These are phyloP conservation scores for Ichneumoninae sp. DNA, from an alignment of 2,888 invertebrate species.

Conservation along the genomic window DNA sequence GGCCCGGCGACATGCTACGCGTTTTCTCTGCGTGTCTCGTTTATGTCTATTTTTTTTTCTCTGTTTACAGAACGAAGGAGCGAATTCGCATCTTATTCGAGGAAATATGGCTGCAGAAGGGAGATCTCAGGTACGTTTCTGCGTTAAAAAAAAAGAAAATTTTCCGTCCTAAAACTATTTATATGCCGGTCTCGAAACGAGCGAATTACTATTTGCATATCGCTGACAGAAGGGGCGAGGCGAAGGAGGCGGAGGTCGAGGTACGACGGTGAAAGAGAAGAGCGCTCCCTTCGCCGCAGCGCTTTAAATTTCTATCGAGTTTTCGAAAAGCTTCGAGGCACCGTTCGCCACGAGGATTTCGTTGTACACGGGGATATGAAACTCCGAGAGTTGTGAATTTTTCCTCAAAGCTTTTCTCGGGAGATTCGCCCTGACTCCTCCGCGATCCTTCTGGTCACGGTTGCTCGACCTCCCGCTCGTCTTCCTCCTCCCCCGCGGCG, in stretches of 20 bases:
- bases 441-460: background rate
- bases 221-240: constrained; percentile 26
- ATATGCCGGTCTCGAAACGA: constrained; percentile 57
- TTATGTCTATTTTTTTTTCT: constrained; percentile 62
- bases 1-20: background rate
- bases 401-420: constrained; percentile 32
- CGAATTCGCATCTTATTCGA: constrained; percentile 93
- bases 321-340: constrained; percentile 57
- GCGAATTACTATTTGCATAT: constrained; percentile 63
- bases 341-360: constrained; percentile 39
- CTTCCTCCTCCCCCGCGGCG: background rate
- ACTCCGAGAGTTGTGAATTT: constrained; percentile 43
- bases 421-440: background rate
- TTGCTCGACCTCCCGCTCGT: background rate
- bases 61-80: constrained; percentile 89
- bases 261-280: constrained; percentile 5
- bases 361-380: constrained; percentile 39
- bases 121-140: constrained; percentile 89
- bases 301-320: constrained; percentile 63
- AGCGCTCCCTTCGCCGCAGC: constrained; percentile 15
- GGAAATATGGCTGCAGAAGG: constrained; percentile 91
- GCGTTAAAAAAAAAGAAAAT: constrained; percentile 14
- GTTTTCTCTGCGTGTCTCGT: constrained; percentile 11
- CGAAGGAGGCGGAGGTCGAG: background rate
- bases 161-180: constrained; percentile 48